Base-by-base conservation (phyloP, 2,888 invertebrate genomes). In the Drosophila paranaensis region DNA sequence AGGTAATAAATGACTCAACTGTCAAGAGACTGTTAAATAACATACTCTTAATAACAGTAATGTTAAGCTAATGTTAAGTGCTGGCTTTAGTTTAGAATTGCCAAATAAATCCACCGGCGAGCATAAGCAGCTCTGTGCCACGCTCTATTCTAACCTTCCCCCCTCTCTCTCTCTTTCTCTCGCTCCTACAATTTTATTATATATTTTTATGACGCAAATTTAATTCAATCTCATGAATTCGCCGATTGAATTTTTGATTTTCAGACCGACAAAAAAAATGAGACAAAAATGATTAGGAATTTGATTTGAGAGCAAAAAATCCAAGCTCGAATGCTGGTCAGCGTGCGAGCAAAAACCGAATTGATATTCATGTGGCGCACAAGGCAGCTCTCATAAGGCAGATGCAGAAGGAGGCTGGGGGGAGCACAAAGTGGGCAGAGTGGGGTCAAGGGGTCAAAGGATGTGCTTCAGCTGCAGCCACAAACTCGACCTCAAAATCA, bases 361-460 rank as follows among this genome's bases (percentile, higher is more conserved):
- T 77, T 77, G 79, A 77, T 77, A 77, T 77, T 77, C 77, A 77
- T 70, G 58, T 79, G 62, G 74, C 63, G 66, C 79, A 77, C 77
- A 39, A 58, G 62, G 69, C 64, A 73, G 60, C n/a, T 25, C 54
- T 25, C 25, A 9, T 14, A 35, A 37, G 50, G 53, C 51, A 20
- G 20, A 20, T 20, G 5, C n/a, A 20, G 25, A 14, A 14, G 27
- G 6, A 2, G 14, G n/a, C n/a, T n/a, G n/a, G 13, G 1, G 11
- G 20, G 20, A 20, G 20, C 16, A 10, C 16, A 20, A 16, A 43
- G 16, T 20, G 56, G 50, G 30, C 4, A 30, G 48, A 3, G 35
- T 0, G 51, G 20, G 16, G 16, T 13, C 50, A 50, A 50, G 50
- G 50, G 54, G 40, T 55, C 54, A 40, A 25, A 37, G 14, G 40